Evolutionary conservation across 2,113 vertebrate genomes (phyloP).

Genomic region (Numida meleagris): DNA sequence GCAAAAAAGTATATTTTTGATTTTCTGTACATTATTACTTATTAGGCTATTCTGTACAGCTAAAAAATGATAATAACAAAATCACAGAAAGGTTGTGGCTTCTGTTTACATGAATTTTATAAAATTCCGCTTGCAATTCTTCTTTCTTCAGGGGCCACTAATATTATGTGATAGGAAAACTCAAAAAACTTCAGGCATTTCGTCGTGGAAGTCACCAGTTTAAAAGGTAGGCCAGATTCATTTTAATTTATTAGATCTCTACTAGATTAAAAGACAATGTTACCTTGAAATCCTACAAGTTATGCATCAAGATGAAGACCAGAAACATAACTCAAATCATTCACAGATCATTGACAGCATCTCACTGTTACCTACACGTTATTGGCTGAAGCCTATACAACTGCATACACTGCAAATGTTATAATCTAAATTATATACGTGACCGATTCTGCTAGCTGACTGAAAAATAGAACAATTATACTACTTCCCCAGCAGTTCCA

Average conservation of each 20-base stretch:
- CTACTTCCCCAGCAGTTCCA: not conserved
- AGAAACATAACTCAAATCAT: not conserved
- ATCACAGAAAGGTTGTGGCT: not conserved
- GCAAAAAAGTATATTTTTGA: not conserved
- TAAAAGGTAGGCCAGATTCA: not conserved
- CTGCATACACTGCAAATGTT: not conserved
- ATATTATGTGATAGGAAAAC: not conserved
- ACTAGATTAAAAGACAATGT: not conserved
- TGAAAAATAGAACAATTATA: not conserved
- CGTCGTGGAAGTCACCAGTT: not conserved
- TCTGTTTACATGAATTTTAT: not conserved
- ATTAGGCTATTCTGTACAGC: not conserved
- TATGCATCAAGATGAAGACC: not conserved
- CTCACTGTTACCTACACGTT: not conserved
- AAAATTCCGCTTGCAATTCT: not conserved
- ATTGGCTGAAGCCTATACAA: not conserved
- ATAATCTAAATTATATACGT: not conserved
- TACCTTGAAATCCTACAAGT: not conserved
- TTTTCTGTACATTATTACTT: not conserved
- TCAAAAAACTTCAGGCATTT: not conserved
- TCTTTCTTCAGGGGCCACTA: not conserved
- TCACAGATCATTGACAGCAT: not conserved
- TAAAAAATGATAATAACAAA: not conserved
- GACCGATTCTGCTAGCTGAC: not conserved
- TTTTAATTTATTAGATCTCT: not conserved